Evolutionary conservation across 2,888 invertebrate species (phyloP), one percentile per base, ranked within the genome.

Genomic region (Sminthurides aquaticus): DNA sequence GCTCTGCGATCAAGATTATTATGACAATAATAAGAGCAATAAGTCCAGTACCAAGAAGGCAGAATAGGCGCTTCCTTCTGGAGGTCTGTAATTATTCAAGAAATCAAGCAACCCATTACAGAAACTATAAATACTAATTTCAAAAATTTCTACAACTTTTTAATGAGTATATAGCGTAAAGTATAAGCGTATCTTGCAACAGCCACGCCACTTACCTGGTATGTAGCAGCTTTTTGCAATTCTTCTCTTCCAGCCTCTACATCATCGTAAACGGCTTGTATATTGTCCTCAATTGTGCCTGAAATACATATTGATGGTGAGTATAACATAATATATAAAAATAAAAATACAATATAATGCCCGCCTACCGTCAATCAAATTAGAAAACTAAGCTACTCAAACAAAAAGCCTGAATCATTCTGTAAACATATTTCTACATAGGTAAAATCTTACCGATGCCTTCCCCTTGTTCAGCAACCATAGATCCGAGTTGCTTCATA

Each of bases 231-330:
- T 78, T 91, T 91, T n/a, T 85, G 81, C 52, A 94, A 79, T 75
- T 93, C 87, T 69, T 86, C 85, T 3, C 84, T 83, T 0, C 90
- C 94, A n/a, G 85, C 80, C 77, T 91, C 91, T 2, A 93, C 89
- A 74, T 88, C 84, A 1, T 84, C 84, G 60, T 85, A 84, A 1
- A 88, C 86, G 66, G 84, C 83, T 76, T 91, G 90, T 76, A 93
- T 87, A 79, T 86, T 87, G 75, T 84, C 86, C 78, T 91, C 91
- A 73, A 93, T 90, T 3, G 87, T 85, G 78, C 90, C 93, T 93
- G n/a, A n/a, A n/a, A n/a, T n/a, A n/a, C n/a, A n/a, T n/a, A n/a
- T n/a, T 52, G 20, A 52, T 15, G 20, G 52, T 43, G 18, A n/a
- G n/a, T n/a, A n/a, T n/a, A n/a, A n/a, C n/a, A n/a, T n/a, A 79